Base-by-base conservation (phyloP, 2,797 vertebrate species). In the Knipowitschia caucasica region DNA sequence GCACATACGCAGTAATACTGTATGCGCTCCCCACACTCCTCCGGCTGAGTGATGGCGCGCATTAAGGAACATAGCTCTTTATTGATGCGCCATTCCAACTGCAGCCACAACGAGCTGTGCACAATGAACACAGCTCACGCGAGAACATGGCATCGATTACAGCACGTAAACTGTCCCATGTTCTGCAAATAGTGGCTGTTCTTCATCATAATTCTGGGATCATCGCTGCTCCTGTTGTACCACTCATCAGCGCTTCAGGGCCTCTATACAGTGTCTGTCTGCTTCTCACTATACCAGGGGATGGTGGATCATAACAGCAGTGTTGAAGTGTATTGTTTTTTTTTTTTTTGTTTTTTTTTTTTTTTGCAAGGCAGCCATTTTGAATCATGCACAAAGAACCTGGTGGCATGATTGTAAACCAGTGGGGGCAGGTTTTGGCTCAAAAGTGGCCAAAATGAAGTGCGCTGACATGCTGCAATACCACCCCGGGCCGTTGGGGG, bases 291-390 rank as follows among this genome's bases (percentile, higher is more conserved):
- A 34, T 58, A 40, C 53, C 39, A 44, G 7, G 53, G 35, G 49
- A 61, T 73, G 64, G 62, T 68, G 65, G 56, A 38, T 47, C 3
- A 25, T n/a, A 14, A 25, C 39, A 7, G 56, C 35, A 50, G 43
- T 56, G 50, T 71, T 64, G 44, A 69, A 23, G 53, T 4, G n/a
- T n/a, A n/a, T n/a, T n/a, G n/a, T n/a, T n/a, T n/a, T n/a, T n/a
- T n/a, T 21, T 7, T 40, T 69, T 45, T 66, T 53, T 79, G 68
- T 64, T 56, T 62, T 21, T 7, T 40, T 69, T 45, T 66, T 53
- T 79, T 68, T 64, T 56, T 62, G 71, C 45, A 63, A 58, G 31
- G 54, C 43, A 62, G 56, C 53, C 46, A 44, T 64, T 64, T 43
- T 20, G 52, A 35, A 29, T 11, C 44, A n/a, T n/a, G n/a, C n/a